phyloP scores from a whole-genome alignment of 2,113 vertebrate genomes.

The Pongo abelii region DNA sequence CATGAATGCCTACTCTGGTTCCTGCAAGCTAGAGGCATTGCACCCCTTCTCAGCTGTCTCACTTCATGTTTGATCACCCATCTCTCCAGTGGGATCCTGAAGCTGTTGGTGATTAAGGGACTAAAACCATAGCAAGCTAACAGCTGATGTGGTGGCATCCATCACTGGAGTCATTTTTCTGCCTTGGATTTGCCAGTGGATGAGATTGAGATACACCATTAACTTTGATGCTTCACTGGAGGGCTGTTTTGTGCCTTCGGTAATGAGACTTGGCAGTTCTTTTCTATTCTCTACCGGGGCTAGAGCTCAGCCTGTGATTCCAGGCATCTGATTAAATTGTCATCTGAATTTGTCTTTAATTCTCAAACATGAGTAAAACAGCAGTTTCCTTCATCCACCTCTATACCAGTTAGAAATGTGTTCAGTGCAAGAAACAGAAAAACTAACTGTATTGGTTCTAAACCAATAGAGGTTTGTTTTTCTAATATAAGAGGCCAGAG shows the following conservation, averaged over 20 bases:
- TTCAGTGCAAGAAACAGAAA: conserved; percentile 35
- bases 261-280: conserved; percentile 69
- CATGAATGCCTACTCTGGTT: not conserved
- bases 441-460: not conserved
- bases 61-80: not conserved
- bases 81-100: not conserved
- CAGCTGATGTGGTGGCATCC: conserved; percentile 39
- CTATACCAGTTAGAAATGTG: conserved; percentile 3
- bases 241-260: conserved; percentile 32
- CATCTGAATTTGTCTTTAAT: conserved; percentile 70
- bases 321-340: conserved; percentile 66
- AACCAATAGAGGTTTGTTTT: not conserved
- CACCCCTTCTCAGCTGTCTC: not conserved
- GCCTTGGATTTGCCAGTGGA: conserved; percentile 13
- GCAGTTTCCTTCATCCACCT: conserved; percentile 42
- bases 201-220: conserved; percentile 60
- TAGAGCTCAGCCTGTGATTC: conserved; percentile 52
- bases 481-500: conserved; percentile 9
- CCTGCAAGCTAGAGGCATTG: not conserved
- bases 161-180: conserved; percentile 43
- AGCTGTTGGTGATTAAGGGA: not conserved
- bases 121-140: not conserved
- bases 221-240: conserved; percentile 65
- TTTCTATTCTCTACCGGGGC: conserved; percentile 27
- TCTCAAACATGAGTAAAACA: conserved; percentile 58